Conservation (phyloP, 2,888 invertebrate species). For the Amphipoea oculea region DNA sequence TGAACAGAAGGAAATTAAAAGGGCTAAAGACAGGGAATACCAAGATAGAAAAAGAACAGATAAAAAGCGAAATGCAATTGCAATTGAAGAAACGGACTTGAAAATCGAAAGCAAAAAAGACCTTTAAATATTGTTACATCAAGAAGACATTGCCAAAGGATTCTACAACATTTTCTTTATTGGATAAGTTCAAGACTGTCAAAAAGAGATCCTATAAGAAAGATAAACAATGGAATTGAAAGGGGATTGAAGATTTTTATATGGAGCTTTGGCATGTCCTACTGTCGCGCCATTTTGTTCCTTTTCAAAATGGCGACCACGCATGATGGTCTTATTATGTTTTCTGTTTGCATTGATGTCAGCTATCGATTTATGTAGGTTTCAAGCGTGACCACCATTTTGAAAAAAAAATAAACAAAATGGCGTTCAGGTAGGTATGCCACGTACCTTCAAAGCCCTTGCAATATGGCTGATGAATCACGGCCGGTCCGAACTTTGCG, state of each 20-base stretch:
- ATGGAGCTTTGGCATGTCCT: neutral
- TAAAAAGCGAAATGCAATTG: neutral
- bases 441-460: neutral
- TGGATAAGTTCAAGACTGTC: neutral
- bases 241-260: no score
- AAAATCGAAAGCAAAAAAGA: neutral
- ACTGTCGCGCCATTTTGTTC: no score
- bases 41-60: slow-evolving; percentile 44
- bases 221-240: neutral
- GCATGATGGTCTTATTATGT: no score
- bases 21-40: slow-evolving; percentile 63
- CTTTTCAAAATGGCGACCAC: no score
- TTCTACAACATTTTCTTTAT: neutral
- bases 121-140: neutral
- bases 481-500: neutral
- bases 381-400: no score
- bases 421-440: neutral
- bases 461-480: neutral
- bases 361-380: no score
- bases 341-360: no score
- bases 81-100: neutral
- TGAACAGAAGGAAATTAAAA: slow-evolving; percentile 64
- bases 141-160: neutral
- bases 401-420: neutral
- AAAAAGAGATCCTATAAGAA: neutral